These are phyloP conservation scores for Pithecia hirsuta DNA, from an alignment of 2,797 vertebrate species.

Conservation along the genomic window DNA sequence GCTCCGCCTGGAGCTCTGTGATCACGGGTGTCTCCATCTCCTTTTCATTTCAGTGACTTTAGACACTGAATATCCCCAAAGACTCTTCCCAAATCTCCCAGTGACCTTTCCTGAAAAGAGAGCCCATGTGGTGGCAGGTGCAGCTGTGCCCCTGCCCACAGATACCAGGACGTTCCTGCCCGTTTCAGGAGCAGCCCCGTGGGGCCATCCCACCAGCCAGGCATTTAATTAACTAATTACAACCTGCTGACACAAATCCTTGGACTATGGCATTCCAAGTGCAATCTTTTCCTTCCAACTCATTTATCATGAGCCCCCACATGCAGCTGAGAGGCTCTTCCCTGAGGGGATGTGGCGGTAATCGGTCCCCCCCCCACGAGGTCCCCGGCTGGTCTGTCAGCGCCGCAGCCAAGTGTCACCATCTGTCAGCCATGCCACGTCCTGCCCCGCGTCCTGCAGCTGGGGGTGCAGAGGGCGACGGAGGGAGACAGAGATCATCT, in stretches of 20 bases:
- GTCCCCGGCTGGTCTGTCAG: conserved; percentile 84
- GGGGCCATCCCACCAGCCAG: conserved; percentile 83
- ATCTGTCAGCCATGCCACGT: conserved; percentile 85
- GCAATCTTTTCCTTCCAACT: conserved; percentile 81
- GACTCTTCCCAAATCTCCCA: conserved; percentile 71
- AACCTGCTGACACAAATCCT: conserved; percentile 85
- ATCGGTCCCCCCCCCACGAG: conserved; percentile 83
- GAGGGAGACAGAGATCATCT: background rate
- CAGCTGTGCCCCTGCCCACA: conserved; percentile 73
- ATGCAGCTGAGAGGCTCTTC: conserved; percentile 85
- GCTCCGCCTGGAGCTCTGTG: background rate
- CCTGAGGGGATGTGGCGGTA: conserved; percentile 85
- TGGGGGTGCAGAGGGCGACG: conserved; percentile 62
- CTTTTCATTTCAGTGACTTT: background rate
- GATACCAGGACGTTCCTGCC: conserved; percentile 82
- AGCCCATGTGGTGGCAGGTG: conserved; percentile 74
- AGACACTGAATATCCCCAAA: background rate
- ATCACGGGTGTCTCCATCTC: rapidly evolving
- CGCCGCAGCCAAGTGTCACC: conserved; percentile 83
- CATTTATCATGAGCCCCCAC: conserved; percentile 85
- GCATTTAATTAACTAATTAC: conserved; percentile 88
- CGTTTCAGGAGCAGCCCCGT: conserved; percentile 79
- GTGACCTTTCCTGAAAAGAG: conserved; percentile 77
- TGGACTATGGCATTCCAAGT: conserved; percentile 80
- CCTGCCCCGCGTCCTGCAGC: conserved; percentile 68